These are phyloP conservation scores for Morpho deidamia DNA, from an alignment of 2,888 invertebrate genomes.

Conservation along the genomic window DNA sequence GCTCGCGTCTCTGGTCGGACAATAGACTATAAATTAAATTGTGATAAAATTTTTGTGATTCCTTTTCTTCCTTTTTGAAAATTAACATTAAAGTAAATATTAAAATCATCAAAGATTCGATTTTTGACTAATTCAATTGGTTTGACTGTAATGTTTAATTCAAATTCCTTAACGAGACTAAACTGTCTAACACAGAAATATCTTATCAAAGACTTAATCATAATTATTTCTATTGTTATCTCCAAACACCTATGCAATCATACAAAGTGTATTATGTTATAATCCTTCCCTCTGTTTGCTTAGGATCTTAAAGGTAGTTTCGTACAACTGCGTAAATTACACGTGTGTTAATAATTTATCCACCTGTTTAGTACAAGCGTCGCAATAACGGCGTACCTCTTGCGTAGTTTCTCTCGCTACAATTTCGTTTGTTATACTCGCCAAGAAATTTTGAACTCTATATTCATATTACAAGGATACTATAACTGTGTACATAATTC, in stretches of 20 bases:
- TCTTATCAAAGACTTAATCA: not conserved
- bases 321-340: conserved; percentile 15
- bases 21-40: no score
- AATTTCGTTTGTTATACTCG: conserved; percentile 45
- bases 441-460: conserved; percentile 29
- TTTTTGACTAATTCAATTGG: no score
- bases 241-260: conserved; percentile 7
- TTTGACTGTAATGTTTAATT: not conserved
- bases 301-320: conserved; percentile 16
- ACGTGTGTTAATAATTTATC: conserved; percentile 26
- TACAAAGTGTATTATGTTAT: not conserved
- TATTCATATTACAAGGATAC: conserved; percentile 17
- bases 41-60: no score
- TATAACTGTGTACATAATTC: conserved; percentile 26
- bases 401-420: conserved; percentile 40
- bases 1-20: no score
- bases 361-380: conserved; percentile 37
- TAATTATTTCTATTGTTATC: conserved; percentile 21
- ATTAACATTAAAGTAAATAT: no score
- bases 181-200: not conserved
- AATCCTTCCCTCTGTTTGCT: conserved; percentile 12
- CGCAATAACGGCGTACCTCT: conserved; percentile 31
- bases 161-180: not conserved
- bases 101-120: no score
- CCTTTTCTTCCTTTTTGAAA: no score